These are phyloP conservation scores for Dinomys branickii DNA, from an alignment of 2,113 vertebrate genomes.

Conservation along the genomic window DNA sequence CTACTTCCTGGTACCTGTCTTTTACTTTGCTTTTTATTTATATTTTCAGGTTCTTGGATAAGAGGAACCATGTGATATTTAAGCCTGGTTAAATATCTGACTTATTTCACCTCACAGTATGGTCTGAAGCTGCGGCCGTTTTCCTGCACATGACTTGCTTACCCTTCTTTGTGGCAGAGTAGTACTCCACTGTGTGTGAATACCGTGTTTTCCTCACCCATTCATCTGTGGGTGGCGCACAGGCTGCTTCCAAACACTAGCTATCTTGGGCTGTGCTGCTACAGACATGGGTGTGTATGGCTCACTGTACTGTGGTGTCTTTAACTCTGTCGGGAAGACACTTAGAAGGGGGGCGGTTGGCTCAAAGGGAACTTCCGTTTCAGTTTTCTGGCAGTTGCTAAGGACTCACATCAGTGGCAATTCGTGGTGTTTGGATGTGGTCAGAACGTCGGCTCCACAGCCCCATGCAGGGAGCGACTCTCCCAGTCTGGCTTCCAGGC, in stretches of 20 bases:
- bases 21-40: background rate
- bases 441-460: rapidly evolving
- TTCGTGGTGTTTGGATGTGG: rapidly evolving
- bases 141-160: background rate
- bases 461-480: rapidly evolving
- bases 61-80: background rate
- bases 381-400: background rate
- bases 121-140: background rate
- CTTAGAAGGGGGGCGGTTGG: background rate
- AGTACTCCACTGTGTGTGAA: background rate
- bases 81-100: background rate
- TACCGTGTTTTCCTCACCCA: background rate
- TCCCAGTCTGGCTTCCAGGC: rapidly evolving
- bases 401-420: rapidly evolving
- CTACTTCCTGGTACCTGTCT: background rate
- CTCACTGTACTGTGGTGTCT: background rate
- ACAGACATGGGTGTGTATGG: background rate
- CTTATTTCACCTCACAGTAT: background rate
- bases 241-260: background rate
- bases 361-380: background rate
- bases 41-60: background rate
- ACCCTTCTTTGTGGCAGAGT: background rate
- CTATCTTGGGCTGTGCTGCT: background rate
- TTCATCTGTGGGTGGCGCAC: background rate
- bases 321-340: background rate